Conservation (phyloP, 2,888 invertebrate species). For the Gisinianus flammeolus region DNA sequence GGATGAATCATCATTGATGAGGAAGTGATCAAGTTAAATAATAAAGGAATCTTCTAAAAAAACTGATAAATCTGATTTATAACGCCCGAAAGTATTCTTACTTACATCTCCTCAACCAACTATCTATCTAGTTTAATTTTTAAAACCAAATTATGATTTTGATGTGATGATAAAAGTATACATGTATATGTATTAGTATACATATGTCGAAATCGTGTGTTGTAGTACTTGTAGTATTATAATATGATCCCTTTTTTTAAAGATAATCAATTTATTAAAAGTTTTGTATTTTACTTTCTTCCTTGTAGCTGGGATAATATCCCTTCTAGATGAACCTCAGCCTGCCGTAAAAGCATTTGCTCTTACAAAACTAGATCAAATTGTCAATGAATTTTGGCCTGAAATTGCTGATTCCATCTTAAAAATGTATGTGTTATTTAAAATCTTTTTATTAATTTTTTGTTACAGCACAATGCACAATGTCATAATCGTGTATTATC, state of each 20-base stretch:
- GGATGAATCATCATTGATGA: too few relatives aligned
- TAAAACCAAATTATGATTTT: too few relatives aligned
- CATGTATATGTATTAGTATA: too few relatives aligned
- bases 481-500: too few relatives aligned
- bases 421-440: constrained; percentile 74
- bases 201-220: too few relatives aligned
- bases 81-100: too few relatives aligned
- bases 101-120: too few relatives aligned
- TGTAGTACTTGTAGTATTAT: background rate
- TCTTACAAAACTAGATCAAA: constrained; percentile 85
- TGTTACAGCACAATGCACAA: background rate
- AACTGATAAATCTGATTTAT: too few relatives aligned
- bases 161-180: too few relatives aligned
- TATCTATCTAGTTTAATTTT: too few relatives aligned
- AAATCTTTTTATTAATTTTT: background rate
- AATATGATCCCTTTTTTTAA: background rate
- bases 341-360: constrained; percentile 93
- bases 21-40: too few relatives aligned
- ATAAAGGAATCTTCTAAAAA: too few relatives aligned
- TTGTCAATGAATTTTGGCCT: constrained; percentile 98
- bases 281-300: background rate
- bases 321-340: constrained; percentile 92
- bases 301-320: constrained; percentile 77
- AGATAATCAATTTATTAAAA: background rate
- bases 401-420: constrained; percentile 98